Evolutionary conservation across 1,140 invertebrate species (phyloP), one percentile per base, ranked within the genome.

Genomic region (Sitophilus oryzae): DNA sequence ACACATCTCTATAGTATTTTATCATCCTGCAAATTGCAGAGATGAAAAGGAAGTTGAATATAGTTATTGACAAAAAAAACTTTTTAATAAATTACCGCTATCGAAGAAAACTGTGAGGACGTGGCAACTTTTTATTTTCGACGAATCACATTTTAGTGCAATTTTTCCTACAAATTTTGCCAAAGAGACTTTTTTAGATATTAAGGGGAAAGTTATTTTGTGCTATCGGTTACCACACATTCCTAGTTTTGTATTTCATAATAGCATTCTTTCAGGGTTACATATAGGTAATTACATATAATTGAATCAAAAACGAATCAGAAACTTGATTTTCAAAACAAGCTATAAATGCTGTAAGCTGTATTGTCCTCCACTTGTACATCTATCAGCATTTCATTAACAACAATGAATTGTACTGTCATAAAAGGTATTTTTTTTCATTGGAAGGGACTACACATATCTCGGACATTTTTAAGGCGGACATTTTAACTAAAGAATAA

Each of bases 91-190:
- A 16, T 16, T n/a, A n/a, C n/a, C n/a, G n/a, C n/a, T n/a, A n/a
- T n/a, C n/a, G n/a, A n/a, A n/a, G n/a, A n/a, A n/a, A n/a, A n/a
- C n/a, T n/a, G n/a, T n/a, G n/a, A n/a, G n/a, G n/a, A n/a, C n/a
- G n/a, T n/a, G n/a, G n/a, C n/a, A 40, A 40, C 18, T 16, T 16
- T 40, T 9, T 14, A 40, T 1, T 1, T 8, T 8, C 14, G 14
- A 42, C 18, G 40, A 20, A 11, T 14, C 42, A 16, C 14, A 44
- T 22, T 14, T 1, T 44, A 44, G 42, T 44, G 42, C 42, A 44
- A 44, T 44, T 44, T 44, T 42, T 44, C 20, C 42, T 23, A 6
- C 16, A 25, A 44, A n/a, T 44, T 44, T 44, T 44, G 16, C 42
- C 42, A 44, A 44, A 44, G 42, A 44, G n/a, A n/a, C n/a, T 11